Evolutionary conservation across 1,140 invertebrate species (phyloP).

Genomic region (Aplysia californica): DNA sequence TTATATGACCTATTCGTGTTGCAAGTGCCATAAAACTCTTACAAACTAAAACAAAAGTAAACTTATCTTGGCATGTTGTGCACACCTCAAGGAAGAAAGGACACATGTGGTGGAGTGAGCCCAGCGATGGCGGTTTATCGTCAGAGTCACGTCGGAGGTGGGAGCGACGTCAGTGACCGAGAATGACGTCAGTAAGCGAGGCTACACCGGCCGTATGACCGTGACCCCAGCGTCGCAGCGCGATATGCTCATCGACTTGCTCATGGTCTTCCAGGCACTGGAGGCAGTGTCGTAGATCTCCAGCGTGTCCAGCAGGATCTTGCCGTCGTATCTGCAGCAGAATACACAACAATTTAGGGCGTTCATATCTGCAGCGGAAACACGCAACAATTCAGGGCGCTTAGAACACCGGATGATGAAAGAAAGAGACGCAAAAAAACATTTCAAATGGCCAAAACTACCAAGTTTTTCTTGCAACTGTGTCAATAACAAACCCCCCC

Average conservation of each 20-base stretch:
- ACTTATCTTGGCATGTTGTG: too few species aligned
- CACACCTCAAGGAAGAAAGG: too few species aligned
- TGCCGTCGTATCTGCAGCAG: constrained; percentile 60
- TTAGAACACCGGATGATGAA: not conserved
- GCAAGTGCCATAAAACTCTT: too few species aligned
- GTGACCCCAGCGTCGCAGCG: constrained; percentile 64
- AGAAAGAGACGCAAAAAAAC: not conserved
- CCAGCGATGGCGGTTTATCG: too few species aligned
- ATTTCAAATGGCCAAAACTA: not conserved
- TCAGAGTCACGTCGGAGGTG: too few species aligned
- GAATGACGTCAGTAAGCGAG: too few species aligned
- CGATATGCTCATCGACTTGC: constrained; percentile 52
- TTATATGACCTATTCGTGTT: too few species aligned
- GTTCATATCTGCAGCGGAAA: not conserved
- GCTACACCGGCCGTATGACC: constrained; percentile 45
- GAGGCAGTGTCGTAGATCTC: constrained; percentile 56
- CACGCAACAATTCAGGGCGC: not conserved
- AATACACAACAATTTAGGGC: constrained; percentile 1
- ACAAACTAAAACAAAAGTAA: too few species aligned
- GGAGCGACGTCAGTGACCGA: too few species aligned
- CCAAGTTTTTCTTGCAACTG: not conserved
- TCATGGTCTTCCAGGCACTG: constrained; percentile 52
- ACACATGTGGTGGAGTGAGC: too few species aligned
- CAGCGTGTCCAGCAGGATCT: constrained; percentile 51
- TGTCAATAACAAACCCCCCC: not conserved